Evolutionary conservation across 2,113 vertebrate genomes (phyloP), one percentile per base, ranked within the genome.

Genomic region (Vulpes vulpes): DNA sequence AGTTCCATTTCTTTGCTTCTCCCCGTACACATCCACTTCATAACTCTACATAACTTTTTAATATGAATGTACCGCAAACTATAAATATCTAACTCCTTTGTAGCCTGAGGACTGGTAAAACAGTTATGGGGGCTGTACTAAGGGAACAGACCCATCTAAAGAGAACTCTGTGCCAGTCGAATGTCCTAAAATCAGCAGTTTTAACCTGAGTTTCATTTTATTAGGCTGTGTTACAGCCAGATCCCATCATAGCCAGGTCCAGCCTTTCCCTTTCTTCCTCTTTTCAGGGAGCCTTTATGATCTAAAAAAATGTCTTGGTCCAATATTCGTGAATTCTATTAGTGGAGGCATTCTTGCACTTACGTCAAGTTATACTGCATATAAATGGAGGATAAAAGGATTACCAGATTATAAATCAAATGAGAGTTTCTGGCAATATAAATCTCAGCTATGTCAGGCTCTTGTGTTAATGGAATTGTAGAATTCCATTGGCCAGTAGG

Each of bases 331-430:
- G 98, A 98, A 99, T 99, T 99, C 98, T 73, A 99, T 99, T 99
- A 99, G 98, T 98, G 97, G 97, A 98, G 97, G 97, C 98, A 98
- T 99, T 98, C 96, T 95, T 98, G 97, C 98, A 98, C 98, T 99
- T 99, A 99, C 0, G 86, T 98, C 98, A 99, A 99, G 98, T 99
- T 98, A 98, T 98, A 98, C 97, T 98, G 99, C 98, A 98, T 99
- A 98, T 98, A 99, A 99, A 99, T 99, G 98, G 98, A 98, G 98
- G 99, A 99, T 99, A 99, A 99, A 99, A 99, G 99, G 98, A 99
- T 99, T 99, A 99, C 98, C 95, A 97, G 97, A 98, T 98, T 98
- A 98, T 99, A 99, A 99, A 99, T 99, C 98, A 99, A 98, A 98
- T 89, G 98, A 98, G 98, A 98, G 97, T 98, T 99, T 99, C 98